These are phyloP conservation scores for Augiades crinisus DNA, from an alignment of 2,888 invertebrate species.

Conservation along the genomic window DNA sequence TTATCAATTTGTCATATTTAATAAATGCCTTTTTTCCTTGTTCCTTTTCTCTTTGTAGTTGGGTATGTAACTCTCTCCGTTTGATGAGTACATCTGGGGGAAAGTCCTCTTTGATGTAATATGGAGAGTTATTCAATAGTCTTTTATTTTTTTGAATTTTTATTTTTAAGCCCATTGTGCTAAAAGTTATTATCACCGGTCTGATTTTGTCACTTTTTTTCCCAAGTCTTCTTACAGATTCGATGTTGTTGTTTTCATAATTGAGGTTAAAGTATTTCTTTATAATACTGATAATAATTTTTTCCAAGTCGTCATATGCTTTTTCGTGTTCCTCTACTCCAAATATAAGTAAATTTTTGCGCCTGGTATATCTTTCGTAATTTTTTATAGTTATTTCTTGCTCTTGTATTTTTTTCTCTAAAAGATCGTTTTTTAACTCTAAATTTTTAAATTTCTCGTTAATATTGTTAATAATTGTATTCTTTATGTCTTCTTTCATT, in stretches of 20 bases:
- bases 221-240: conserved; percentile 32
- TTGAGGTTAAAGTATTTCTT: conserved; percentile 27
- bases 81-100: no score
- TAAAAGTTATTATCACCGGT: conserved; percentile 10
- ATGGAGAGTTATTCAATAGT: no score
- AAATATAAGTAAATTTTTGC: background rate
- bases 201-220: conserved; percentile 6
- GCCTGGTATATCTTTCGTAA: conserved; percentile 8
- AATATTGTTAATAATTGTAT: background rate
- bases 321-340: background rate
- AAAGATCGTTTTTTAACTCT: background rate
- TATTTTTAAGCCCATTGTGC: no score
- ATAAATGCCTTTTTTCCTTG: no score
- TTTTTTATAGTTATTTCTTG: conserved; percentile 8
- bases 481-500: conserved; percentile 14
- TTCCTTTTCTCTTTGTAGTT: background rate
- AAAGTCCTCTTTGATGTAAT: no score
- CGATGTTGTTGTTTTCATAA: conserved; percentile 27
- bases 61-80: no score
- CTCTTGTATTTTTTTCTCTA: conserved; percentile 17
- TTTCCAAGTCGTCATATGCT: background rate
- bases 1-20: background rate
- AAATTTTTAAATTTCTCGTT: conserved; percentile 2
- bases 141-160: no score
- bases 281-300: conserved; percentile 25